A percentile compares a stretch with the other conserved stretches of the same genome.
Conservation (phyloP, 1,140 invertebrate genomes). For the Drosophila teissieri region DNA sequence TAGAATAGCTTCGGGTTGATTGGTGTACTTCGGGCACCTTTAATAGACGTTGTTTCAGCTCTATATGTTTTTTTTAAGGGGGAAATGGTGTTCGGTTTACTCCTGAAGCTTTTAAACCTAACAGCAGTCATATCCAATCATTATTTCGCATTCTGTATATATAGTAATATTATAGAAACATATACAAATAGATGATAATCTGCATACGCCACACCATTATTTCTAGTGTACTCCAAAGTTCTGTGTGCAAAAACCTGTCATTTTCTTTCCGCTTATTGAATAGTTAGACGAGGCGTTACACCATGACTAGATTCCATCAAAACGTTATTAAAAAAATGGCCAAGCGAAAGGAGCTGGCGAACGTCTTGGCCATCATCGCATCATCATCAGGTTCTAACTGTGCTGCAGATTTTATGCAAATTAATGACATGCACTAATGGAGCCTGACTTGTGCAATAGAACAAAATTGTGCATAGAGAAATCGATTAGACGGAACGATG, state of each 20-base stretch:
- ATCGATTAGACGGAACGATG: slow-evolving; percentile 54
- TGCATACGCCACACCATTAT: not conserved
- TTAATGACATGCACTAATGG: slow-evolving; percentile 79
- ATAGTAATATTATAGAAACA: no score
- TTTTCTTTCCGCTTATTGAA: slow-evolving; percentile 61
- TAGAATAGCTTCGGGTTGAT: slow-evolving; percentile 5
- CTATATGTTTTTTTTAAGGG: no score
- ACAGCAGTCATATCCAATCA: no score
- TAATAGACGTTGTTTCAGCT: not conserved
- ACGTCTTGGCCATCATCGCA: slow-evolving; percentile 35
- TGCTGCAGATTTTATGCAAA: slow-evolving; percentile 71
- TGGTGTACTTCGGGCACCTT: not conserved
- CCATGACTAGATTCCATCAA: slow-evolving; percentile 61
- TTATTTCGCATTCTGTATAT: no score
- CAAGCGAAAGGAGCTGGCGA: slow-evolving; percentile 12
- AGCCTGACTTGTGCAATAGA: slow-evolving; percentile 48
- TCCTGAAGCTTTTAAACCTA: not conserved
- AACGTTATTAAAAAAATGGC: slow-evolving; percentile 62
- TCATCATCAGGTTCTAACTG: slow-evolving; percentile 56
- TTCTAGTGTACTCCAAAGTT: slow-evolving; percentile 15
- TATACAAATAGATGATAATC: no score
- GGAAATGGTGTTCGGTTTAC: not conserved
- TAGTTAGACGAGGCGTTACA: slow-evolving; percentile 58
- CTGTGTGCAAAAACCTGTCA: slow-evolving; percentile 7
- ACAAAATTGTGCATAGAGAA: slow-evolving; percentile 36